Conservation (phyloP, 2,888 invertebrate species). For the Mylabris sibirica region DNA sequence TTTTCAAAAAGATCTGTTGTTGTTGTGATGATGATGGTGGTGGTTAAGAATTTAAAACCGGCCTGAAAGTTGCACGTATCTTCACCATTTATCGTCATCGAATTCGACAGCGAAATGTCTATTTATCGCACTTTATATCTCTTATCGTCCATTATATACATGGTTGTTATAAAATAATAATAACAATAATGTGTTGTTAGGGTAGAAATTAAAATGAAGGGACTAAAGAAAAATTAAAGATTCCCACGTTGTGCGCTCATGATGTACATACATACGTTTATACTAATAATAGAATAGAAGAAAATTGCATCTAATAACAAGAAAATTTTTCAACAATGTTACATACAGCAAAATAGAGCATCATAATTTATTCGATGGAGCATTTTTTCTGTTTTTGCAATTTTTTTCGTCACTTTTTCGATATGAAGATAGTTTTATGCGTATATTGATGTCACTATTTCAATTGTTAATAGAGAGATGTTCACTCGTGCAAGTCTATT, state of each 20-base stretch:
- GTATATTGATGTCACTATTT: neutral
- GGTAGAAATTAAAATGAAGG: neutral
- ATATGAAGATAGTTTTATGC: neutral
- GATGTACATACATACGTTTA: neutral
- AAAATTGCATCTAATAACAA: conserved; percentile 9
- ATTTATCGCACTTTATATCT: conserved; percentile 11
- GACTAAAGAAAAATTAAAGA: neutral
- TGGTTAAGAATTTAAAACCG: conserved; percentile 8
- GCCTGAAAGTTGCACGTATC: conserved; percentile 11
- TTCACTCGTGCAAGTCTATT: conserved; percentile 4
- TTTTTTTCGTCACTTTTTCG: neutral
- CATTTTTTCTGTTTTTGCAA: neutral
- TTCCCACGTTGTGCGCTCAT: conserved; percentile 8
- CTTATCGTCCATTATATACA: neutral
- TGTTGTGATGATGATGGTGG: neutral
- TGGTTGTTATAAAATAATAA: conserved; percentile 10
- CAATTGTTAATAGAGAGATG: neutral
- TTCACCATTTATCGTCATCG: conserved; percentile 12
- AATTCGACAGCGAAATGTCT: conserved; percentile 11
- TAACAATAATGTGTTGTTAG: neutral
- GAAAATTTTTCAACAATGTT: conserved; percentile 7
- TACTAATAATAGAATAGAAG: neutral
- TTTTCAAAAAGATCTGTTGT: neutral
- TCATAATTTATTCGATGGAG: neutral
- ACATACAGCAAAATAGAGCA: neutral